Evolutionary conservation across 2,888 invertebrate species (phyloP).

Genomic region (Cantharis nigra): DNA sequence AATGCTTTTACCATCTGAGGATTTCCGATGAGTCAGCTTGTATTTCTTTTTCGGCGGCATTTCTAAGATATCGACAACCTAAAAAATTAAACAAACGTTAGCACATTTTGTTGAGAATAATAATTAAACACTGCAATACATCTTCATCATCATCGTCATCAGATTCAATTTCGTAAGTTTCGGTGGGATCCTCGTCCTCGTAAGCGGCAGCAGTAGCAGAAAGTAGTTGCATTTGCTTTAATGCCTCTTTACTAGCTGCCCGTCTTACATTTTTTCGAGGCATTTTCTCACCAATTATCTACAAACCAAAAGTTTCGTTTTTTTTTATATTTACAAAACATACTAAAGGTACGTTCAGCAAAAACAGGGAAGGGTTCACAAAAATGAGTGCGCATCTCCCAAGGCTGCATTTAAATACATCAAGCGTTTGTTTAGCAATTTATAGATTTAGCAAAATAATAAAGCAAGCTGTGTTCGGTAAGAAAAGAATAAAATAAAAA

Average conservation of each 20-base stretch:
- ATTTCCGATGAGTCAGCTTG: conserved; percentile 49
- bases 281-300: conserved; percentile 16
- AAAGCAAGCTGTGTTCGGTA: not conserved
- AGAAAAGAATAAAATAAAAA: not conserved
- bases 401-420: not conserved
- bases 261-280: conserved; percentile 37
- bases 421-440: not conserved
- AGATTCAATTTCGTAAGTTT: conserved; percentile 57
- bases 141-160: conserved; percentile 46
- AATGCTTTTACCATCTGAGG: conserved; percentile 44
- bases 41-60: conserved; percentile 52
- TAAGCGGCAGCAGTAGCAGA: conserved; percentile 52
- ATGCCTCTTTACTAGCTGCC: conserved; percentile 52
- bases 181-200: conserved; percentile 53
- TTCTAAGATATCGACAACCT: conserved; percentile 38
- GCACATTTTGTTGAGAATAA: conserved; percentile 6
- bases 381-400: not conserved
- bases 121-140: conserved; percentile 24
- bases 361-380: not conserved
- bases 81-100: conserved; percentile 18
- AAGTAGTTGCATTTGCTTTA: conserved; percentile 52
- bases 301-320: conserved; percentile 10
- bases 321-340: not conserved
- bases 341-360: not conserved
- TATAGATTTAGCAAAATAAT: not conserved